Base-by-base conservation (phyloP, 2,797 vertebrate genomes). In the Spea hammondii region DNA sequence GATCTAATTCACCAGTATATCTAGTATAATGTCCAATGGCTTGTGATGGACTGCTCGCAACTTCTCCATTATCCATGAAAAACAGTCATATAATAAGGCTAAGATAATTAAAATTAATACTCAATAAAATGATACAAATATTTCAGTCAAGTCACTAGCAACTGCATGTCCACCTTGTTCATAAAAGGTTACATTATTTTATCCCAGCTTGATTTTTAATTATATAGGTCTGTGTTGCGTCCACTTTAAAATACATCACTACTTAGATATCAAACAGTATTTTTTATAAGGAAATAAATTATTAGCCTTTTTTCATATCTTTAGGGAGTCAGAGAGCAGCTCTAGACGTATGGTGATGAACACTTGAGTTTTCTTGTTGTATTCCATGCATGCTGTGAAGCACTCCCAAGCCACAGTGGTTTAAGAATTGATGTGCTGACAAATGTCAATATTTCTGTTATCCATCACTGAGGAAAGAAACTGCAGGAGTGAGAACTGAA, bases 321-420 rank as follows among this genome's bases (percentile, higher is more conserved):
- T 85, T 64, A 66, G 32, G 59, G 65, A 82, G n/a, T 14, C 72
- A 49, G 85, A 79, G 78, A 71, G 54, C 76, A 82, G 83, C 82
- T 82, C n/a, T 75, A 76, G 62, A 77, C 86, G 83, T 90, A 62
- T 64, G 68, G 0, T 86, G 76, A 85, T 55, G 81, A 85, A 84
- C 51, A 70, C 11, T 64, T 65, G 46, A 54, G 75, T 82, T 84
- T 85, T 78, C 50, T 55, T 80, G 46, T 77, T 83, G 69, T 65
- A 64, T 59, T 83, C 53, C 50, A 44, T 13, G 8, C 71, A 72
- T 78, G 80, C 46, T 77, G 45, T 76, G 13, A 65, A 55, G 49
- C 82, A 62, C 57, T 83, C 75, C 51, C n/a, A 83, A 80, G 76
- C 73, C 70, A 78, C 1, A 72, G 62, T 71, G n/a, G 17, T 75